phyloP scores from a whole-genome alignment of 2,113 vertebrate genomes.

The Solea senegalensis region DNA sequence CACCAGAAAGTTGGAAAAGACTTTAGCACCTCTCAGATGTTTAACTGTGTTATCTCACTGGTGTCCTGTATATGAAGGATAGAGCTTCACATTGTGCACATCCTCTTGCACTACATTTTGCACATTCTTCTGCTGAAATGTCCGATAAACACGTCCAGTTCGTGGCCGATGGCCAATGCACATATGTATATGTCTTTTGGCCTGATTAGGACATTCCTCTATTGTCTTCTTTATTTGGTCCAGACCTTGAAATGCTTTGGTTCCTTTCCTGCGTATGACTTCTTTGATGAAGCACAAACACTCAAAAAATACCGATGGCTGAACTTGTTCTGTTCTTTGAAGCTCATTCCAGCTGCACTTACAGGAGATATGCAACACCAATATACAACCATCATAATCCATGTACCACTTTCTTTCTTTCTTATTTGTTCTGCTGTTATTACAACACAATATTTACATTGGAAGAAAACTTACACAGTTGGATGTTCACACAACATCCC shows the following conservation, averaged over 20 bases:
- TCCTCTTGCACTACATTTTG: no score
- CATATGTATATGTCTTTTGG: no score
- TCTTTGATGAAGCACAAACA: conserved; percentile 40
- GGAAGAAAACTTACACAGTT: no score
- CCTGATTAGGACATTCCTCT: conserved; percentile 37
- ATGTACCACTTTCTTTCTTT: not conserved
- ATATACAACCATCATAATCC: not conserved
- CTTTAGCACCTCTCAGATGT: no score
- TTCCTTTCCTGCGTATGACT: conserved; percentile 38
- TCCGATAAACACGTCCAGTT: conserved; percentile 14
- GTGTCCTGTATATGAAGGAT: no score
- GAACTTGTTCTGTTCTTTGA: conserved; percentile 43
- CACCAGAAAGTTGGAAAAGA: no score
- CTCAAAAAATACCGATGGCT: conserved; percentile 19
- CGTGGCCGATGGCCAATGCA: not conserved
- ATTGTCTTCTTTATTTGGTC: conserved; percentile 63
- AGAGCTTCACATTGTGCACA: no score
- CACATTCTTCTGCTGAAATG: not conserved
- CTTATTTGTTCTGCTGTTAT: not conserved
- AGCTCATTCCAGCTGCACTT: conserved; percentile 8
- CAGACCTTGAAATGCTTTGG: conserved; percentile 41
- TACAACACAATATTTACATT: not conserved
- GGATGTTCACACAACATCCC: no score
- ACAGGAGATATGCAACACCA: not conserved
- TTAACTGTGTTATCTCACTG: no score